Evolutionary conservation across 1,140 invertebrate species (phyloP).

Genomic region (Trigoniulus corallinus): DNA sequence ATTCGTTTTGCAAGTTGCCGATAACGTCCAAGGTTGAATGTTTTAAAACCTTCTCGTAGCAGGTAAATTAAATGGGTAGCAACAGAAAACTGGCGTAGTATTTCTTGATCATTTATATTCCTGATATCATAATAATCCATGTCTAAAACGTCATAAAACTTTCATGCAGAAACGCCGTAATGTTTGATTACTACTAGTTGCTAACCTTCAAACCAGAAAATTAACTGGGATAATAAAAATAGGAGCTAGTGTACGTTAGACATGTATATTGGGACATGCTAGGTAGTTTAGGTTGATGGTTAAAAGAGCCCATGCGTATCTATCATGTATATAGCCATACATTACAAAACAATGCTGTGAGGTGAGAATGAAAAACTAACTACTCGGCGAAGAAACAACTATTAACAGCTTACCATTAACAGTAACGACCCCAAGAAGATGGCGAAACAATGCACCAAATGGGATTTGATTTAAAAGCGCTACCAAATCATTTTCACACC

Average conservation of each 20-base stretch:
- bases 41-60: conserved; percentile 44
- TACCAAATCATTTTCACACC: conserved; percentile 60
- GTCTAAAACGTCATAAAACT: too few species aligned
- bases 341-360: not conserved
- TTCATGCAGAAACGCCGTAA: conserved; percentile 4
- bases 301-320: too few species aligned
- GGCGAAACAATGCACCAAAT: conserved; percentile 44
- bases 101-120: conserved; percentile 38
- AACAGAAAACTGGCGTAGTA: conserved; percentile 52
- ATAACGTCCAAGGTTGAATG: conserved; percentile 34
- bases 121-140: conserved; percentile 35
- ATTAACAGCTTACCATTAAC: conserved; percentile 15
- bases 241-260: too few species aligned
- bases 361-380: conserved; percentile 3
- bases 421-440: conserved; percentile 32
- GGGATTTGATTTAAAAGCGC: conserved; percentile 56
- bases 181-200: not conserved
- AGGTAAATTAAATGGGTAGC: conserved; percentile 43
- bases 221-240: too few species aligned
- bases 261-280: too few species aligned
- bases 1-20: conserved; percentile 51
- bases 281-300: too few species aligned
- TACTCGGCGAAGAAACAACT: too few species aligned
- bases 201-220: not conserved
- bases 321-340: too few species aligned